Percentiles rank a stretch among this genome's conserved stretches.
Conservation (phyloP, 2,797 vertebrate species). For the Chelonia mydas region DNA sequence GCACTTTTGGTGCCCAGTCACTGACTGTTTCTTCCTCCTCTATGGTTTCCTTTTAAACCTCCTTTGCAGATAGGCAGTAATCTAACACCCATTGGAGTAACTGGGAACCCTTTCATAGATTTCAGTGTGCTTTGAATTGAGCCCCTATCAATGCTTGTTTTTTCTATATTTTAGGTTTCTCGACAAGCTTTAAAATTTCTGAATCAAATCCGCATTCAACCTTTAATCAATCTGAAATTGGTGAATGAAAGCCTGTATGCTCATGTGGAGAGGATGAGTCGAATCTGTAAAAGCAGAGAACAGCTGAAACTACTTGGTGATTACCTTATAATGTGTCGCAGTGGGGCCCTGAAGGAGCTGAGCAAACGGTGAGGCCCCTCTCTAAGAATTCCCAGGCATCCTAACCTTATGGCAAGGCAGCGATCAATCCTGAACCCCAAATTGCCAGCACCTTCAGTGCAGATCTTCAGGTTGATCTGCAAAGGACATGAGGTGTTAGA, state of each 20-base stretch:
- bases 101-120: not conserved
- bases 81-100: not conserved
- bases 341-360: slow-evolving; percentile 88
- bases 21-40: not conserved
- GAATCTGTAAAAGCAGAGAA: slow-evolving; percentile 83
- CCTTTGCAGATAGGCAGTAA: too few relatives aligned
- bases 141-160: not conserved
- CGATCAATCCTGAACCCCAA: not conserved
- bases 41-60: fast-evolving
- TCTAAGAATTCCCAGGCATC: not conserved
- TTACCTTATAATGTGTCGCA: slow-evolving; percentile 93
- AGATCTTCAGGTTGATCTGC: not conserved
- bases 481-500: not conserved
- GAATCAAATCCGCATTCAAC: slow-evolving; percentile 86
- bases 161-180: slow-evolving; percentile 84
- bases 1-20: not conserved
- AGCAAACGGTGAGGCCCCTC: slow-evolving; percentile 77
- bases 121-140: not conserved
- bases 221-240: slow-evolving; percentile 89
- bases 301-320: slow-evolving; percentile 92
- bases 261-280: slow-evolving; percentile 87
- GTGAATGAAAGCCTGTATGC: slow-evolving; percentile 88
- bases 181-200: slow-evolving; percentile 88
- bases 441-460: not conserved
- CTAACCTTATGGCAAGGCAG: not conserved